Evolutionary conservation across 2,113 vertebrate genomes (phyloP), one percentile per base, ranked within the genome.

Genomic region (Carettochelys insculpta): DNA sequence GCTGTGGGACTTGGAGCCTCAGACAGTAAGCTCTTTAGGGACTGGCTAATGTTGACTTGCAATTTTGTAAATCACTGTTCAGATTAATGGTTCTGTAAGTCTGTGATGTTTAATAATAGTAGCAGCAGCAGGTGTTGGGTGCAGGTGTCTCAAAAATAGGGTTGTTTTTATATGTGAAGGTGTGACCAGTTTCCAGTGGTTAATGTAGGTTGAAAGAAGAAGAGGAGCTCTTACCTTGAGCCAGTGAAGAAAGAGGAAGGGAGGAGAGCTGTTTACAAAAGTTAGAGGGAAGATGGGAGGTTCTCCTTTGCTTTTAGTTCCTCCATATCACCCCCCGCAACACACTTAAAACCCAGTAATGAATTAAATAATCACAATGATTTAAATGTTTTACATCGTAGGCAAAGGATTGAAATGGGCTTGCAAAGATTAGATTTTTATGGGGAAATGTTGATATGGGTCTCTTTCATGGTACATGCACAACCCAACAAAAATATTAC

Each of bases 1-100:
- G 82, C 88, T 83, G 86, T 22, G 85, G 85, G 82, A 94, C 90
- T n/a, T 93, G 86, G 34, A 75, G 56, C 43, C 68, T 92, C 88
- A 95, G 25, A 82, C 24, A 87, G 5, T 95, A 87, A 92, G 20
- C 50, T 91, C 75, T 85, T 90, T 92, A 81, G 11, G 43, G 83
- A 47, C 51, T 86, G 84, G 56, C 38, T 92, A 83, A 73, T 91
- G 91, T 65, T 50, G 27, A 86, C 56, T 84, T 91, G 68, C 85
- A 95, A 89, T 91, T 75, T 77, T 93, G 83, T 19, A 34, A 88
- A 11, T n/a, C 90, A 82, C 58, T 77, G 5, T 11, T 77, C 43
- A 82, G 77, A 85, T 86, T 43, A 90, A 87, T 65, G 77, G 65
- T 29, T 80, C 80, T 87, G 71, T 86, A 53, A 14, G 27, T 11